These are phyloP conservation scores for Conus ventricosus DNA, from an alignment of 1,140 invertebrate species.

Conservation along the genomic window DNA sequence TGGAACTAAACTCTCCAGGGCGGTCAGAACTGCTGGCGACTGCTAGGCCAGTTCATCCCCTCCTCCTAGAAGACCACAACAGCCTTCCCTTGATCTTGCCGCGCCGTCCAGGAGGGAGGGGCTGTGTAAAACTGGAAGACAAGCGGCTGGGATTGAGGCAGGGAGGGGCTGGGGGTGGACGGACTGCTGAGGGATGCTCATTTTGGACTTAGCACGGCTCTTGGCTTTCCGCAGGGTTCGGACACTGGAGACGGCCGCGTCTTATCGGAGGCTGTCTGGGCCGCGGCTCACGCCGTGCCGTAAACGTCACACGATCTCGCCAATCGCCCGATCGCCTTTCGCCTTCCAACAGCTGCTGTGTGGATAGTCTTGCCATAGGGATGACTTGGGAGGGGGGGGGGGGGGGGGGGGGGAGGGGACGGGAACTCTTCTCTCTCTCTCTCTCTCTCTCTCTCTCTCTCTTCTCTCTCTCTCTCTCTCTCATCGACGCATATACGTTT, in stretches of 20 bases:
- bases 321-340: neutral
- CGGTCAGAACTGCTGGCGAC: too few species aligned
- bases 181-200: neutral
- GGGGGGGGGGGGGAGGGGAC: too few species aligned
- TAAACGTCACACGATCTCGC: neutral
- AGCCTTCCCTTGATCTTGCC: neutral
- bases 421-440: too few species aligned
- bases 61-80: too few species aligned
- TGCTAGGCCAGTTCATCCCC: too few species aligned
- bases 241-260: neutral
- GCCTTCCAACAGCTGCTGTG: slow-evolving; percentile 5
- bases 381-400: too few species aligned
- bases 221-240: neutral
- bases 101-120: neutral
- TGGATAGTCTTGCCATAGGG: neutral
- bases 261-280: neutral
- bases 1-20: too few species aligned
- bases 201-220: neutral
- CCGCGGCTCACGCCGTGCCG: neutral
- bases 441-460: too few species aligned
- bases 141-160: neutral
- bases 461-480: too few species aligned
- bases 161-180: neutral
- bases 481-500: too few species aligned
- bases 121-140: neutral